Conservation (phyloP, 2,888 invertebrate genomes). For the Epinotia brunnichana region DNA sequence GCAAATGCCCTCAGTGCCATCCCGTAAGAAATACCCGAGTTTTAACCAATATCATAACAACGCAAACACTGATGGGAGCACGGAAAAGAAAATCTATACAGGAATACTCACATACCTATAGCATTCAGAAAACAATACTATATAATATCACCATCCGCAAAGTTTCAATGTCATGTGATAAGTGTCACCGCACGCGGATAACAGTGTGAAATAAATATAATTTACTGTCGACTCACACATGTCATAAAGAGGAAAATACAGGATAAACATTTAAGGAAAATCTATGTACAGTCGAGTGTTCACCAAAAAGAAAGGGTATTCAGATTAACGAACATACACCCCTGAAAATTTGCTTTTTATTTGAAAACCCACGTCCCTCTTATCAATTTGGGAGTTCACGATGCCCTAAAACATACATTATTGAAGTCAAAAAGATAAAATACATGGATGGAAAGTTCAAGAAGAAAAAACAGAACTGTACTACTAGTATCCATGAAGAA, state of each 20-base stretch:
- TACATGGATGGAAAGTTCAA: too few species aligned
- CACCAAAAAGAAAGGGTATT: background rate
- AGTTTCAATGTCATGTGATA: conserved; percentile 29
- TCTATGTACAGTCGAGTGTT: background rate
- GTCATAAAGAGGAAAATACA: background rate
- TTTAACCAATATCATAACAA: background rate
- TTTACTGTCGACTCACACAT: background rate
- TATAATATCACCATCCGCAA: background rate
- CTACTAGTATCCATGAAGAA: too few species aligned
- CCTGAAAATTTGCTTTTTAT: too few species aligned
- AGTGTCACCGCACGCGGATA: conserved; percentile 13
- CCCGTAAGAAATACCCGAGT: background rate
- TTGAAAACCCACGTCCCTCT: too few species aligned
- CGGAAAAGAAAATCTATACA: too few species aligned
- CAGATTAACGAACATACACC: background rate
- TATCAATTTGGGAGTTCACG: too few species aligned
- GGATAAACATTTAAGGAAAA: background rate
- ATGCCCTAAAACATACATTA: too few species aligned
- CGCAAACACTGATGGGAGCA: too few species aligned
- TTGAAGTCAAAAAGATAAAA: too few species aligned
- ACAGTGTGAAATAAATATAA: background rate
- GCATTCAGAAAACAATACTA: conserved; percentile 1
- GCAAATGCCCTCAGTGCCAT: background rate
- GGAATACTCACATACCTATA: background rate
- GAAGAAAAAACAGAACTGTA: too few species aligned